These are phyloP conservation scores for Atherix ibis DNA, from an alignment of 2,888 invertebrate genomes.

Conservation along the genomic window DNA sequence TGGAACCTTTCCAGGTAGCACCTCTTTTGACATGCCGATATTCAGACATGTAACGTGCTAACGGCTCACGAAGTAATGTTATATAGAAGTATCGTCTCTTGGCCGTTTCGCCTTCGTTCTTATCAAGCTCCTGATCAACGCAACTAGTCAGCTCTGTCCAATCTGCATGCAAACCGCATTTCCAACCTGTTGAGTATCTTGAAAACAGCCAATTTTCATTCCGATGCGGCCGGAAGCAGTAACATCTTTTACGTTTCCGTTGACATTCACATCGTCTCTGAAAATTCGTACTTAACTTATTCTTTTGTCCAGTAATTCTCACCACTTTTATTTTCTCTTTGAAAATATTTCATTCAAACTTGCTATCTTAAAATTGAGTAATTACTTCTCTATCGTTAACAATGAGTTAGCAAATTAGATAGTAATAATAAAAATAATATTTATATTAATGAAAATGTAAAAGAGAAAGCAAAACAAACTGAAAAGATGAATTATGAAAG, in stretches of 20 bases:
- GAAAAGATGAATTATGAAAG: too few relatives aligned
- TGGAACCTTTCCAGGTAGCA: conserved; percentile 84
- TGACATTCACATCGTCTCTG: conserved; percentile 90
- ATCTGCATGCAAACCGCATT: conserved; percentile 95
- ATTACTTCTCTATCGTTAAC: too few relatives aligned
- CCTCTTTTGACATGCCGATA: conserved; percentile 93
- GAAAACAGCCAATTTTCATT: conserved; percentile 97
- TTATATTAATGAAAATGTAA: too few relatives aligned
- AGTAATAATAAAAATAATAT: too few relatives aligned
- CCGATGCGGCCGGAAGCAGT: conserved; percentile 80
- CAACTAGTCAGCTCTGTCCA: conserved; percentile 93
- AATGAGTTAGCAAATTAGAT: too few relatives aligned
- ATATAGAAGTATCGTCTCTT: conserved; percentile 91
- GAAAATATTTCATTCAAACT: too few relatives aligned
- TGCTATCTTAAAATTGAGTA: too few relatives aligned
- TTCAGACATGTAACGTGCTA: conserved; percentile 85
- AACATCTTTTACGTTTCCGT: conserved; percentile 72
- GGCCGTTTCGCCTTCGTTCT: conserved; percentile 68
- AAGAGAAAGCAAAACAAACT: too few relatives aligned
- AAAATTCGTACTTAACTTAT: too few relatives aligned
- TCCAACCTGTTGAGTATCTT: conserved; percentile 94
- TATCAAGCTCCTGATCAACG: conserved; percentile 80
- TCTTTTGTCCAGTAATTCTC: too few relatives aligned
- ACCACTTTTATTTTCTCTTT: too few relatives aligned
- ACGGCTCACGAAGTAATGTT: conserved; percentile 85